A percentile compares a stretch with the other conserved stretches of the same genome.
Conservation (phyloP, 2,113 vertebrate genomes). For the Garra rufa region DNA sequence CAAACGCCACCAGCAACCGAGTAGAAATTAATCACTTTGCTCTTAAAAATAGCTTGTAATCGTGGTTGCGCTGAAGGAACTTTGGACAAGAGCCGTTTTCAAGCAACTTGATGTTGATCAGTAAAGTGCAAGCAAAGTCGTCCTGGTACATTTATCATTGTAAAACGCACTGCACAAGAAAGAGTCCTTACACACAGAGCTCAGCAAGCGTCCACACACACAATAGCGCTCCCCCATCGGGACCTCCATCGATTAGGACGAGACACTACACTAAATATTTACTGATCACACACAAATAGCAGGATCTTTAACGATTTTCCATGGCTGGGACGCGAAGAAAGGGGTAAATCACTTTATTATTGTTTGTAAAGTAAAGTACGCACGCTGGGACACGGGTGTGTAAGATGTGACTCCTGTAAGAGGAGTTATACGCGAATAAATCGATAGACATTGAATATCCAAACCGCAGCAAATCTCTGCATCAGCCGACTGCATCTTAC, state of each 20-base stretch:
- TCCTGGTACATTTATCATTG: slow-evolving; percentile 50
- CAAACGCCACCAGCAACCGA: not conserved
- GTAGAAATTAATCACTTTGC: not conserved
- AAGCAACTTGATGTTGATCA: slow-evolving; percentile 8
- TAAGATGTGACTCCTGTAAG: slow-evolving; percentile 89
- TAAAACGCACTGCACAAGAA: slow-evolving; percentile 58
- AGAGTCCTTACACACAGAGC: slow-evolving; percentile 71
- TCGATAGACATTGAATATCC: slow-evolving; percentile 83
- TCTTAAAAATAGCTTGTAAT: not conserved
- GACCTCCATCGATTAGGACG: slow-evolving; percentile 88
- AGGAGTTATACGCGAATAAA: slow-evolving; percentile 83
- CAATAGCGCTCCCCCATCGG: slow-evolving; percentile 82
- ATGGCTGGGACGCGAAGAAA: slow-evolving; percentile 81
- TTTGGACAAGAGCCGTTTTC: not conserved
- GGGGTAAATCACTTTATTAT: slow-evolving; percentile 94
- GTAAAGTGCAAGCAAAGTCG: slow-evolving; percentile 22
- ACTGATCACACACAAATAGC: slow-evolving; percentile 96
- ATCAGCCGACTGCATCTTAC: not conserved
- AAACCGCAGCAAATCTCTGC: not conserved
- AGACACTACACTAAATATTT: slow-evolving; percentile 97
- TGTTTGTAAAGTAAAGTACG: slow-evolving; percentile 91
- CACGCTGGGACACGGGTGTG: slow-evolving; percentile 83
- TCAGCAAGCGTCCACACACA: slow-evolving; percentile 76
- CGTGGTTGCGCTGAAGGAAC: not conserved
- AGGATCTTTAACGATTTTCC: slow-evolving; percentile 89